These are phyloP conservation scores for Accipiter fasciatus DNA, from an alignment of 2,797 vertebrate species.

Conservation along the genomic window DNA sequence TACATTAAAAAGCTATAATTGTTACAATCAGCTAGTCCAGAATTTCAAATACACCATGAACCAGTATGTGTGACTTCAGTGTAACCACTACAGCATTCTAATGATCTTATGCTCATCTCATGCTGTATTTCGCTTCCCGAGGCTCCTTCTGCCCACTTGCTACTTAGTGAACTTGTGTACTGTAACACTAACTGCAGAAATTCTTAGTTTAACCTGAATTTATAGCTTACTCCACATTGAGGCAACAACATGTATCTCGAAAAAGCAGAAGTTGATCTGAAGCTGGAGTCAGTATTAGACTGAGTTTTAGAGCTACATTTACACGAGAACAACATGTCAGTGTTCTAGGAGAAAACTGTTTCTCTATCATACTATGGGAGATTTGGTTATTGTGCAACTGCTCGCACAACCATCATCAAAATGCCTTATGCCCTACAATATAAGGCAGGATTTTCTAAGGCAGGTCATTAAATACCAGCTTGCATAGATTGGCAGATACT, in stretches of 20 bases:
- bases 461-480: neutral
- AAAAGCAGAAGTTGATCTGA: neutral
- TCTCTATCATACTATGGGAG: neutral
- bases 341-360: neutral
- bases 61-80: neutral
- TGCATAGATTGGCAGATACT: neutral
- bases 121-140: neutral
- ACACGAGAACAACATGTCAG: fast-evolving
- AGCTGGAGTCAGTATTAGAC: neutral
- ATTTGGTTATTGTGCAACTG: neutral
- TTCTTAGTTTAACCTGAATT: neutral
- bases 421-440: neutral
- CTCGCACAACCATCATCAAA: neutral
- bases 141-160: neutral
- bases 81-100: neutral
- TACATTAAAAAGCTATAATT: neutral
- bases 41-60: neutral
- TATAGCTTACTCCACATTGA: neutral
- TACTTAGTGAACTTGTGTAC: neutral
- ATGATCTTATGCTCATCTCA: neutral
- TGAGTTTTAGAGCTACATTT: neutral
- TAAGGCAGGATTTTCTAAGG: neutral
- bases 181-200: neutral
- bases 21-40: neutral
- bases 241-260: neutral